Percentiles rank a stretch among this genome's conserved stretches.
Conservation (phyloP, 1,140 invertebrate species). For the Lutraria rhynchaena region DNA sequence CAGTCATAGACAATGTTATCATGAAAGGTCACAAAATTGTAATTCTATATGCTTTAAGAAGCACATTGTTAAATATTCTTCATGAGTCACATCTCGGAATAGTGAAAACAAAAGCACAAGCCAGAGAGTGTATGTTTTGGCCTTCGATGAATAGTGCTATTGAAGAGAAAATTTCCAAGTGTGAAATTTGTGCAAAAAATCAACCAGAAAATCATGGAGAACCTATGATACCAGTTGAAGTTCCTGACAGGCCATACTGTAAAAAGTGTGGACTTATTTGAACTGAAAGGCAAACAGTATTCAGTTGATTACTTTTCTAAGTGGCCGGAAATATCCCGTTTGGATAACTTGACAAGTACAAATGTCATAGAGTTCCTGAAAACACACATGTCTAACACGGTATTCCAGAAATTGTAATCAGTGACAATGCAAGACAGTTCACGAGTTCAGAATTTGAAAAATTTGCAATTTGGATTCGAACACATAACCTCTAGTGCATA, state of each 20-base stretch:
- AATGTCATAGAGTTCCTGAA: constrained; percentile 80
- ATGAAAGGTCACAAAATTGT: constrained; percentile 6
- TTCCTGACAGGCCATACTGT: background rate
- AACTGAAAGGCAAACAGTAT: background rate
- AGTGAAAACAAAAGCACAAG: constrained; percentile 49
- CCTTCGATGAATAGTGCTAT: constrained; percentile 20
- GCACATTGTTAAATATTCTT: constrained; percentile 38
- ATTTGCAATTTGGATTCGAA: constrained; percentile 65
- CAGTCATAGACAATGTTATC: background rate
- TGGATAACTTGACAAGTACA: constrained; percentile 1
- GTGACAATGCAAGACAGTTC: constrained; percentile 74
- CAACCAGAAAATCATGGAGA: background rate
- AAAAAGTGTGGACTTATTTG: background rate
- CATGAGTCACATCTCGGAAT: constrained; percentile 60
- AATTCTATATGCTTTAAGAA: constrained; percentile 5
- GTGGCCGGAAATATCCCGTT: constrained; percentile 46
- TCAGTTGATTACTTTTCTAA: constrained; percentile 57
- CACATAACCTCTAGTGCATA: constrained; percentile 66
- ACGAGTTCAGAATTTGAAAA: constrained; percentile 70
- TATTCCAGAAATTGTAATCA: constrained; percentile 42
- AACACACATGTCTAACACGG: constrained; percentile 13
- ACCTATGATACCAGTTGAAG: background rate
- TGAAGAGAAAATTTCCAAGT: background rate
- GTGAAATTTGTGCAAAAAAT: background rate
- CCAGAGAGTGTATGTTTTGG: constrained; percentile 61